Conservation (phyloP, 2,888 invertebrate genomes). For the Agrochola circellaris region DNA sequence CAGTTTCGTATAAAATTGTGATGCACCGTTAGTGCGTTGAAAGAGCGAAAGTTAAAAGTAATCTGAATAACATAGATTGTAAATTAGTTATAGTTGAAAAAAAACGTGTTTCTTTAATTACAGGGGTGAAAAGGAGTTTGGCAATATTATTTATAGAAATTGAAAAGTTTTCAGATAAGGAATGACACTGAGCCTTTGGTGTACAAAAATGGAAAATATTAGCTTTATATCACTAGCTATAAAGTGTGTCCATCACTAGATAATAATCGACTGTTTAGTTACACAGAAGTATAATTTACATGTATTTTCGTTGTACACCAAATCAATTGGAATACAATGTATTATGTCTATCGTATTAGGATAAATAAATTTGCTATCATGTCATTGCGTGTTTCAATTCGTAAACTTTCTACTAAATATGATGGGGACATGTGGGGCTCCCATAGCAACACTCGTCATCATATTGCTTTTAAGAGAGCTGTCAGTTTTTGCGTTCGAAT, state of each 20-base stretch:
- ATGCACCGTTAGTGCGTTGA: slow-evolving; percentile 49
- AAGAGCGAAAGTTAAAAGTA: slow-evolving; percentile 67
- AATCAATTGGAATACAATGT: slow-evolving; percentile 78
- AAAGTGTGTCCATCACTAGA: slow-evolving; percentile 68
- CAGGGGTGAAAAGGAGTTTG: slow-evolving; percentile 66
- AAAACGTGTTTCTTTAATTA: slow-evolving; percentile 66
- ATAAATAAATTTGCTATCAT: slow-evolving; percentile 89
- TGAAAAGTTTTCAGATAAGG: slow-evolving; percentile 45
- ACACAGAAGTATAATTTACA: slow-evolving; percentile 72
- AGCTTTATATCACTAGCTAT: slow-evolving; percentile 67
- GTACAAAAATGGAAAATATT: slow-evolving; percentile 69
- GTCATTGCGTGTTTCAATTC: slow-evolving; percentile 74
- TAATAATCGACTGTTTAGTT: slow-evolving; percentile 66
- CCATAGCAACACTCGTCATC: too few species aligned
- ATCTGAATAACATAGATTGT: slow-evolving; percentile 70
- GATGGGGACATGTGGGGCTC: too few species aligned
- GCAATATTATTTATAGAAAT: slow-evolving; percentile 71
- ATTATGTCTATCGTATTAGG: slow-evolving; percentile 85
- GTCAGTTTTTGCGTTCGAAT: too few species aligned
- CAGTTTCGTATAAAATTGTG: slow-evolving; percentile 63
- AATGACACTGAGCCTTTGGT: slow-evolving; percentile 69
- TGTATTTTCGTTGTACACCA: slow-evolving; percentile 75
- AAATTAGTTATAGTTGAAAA: slow-evolving; percentile 69
- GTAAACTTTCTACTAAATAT: neutral
- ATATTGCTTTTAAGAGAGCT: too few species aligned